These are phyloP conservation scores for Rhysida immarginata DNA, from an alignment of 1,140 invertebrate genomes.

Conservation along the genomic window DNA sequence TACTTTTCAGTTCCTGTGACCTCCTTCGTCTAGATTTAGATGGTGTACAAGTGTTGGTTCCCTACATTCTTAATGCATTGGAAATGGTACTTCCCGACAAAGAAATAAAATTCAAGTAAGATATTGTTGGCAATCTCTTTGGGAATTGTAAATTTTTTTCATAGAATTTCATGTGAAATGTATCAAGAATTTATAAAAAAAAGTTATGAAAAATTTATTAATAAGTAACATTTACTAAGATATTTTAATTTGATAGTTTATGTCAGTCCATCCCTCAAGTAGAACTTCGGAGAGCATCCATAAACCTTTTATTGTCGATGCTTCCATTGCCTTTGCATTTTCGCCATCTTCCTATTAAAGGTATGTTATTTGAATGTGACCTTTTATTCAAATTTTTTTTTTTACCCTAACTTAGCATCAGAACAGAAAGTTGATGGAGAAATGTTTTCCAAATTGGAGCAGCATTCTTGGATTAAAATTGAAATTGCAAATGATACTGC, in stretches of 20 bases:
- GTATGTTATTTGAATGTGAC: too few species aligned
- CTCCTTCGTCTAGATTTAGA: constrained; percentile 78
- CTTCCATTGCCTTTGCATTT: constrained; percentile 82
- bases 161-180: neutral
- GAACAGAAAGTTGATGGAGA: too few species aligned
- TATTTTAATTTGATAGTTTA: too few species aligned
- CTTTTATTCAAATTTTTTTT: too few species aligned
- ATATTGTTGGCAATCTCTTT: too few species aligned
- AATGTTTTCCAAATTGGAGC: too few species aligned
- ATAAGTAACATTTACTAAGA: too few species aligned
- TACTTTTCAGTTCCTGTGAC: constrained; percentile 62
- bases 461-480: too few species aligned
- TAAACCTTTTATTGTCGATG: constrained; percentile 75
- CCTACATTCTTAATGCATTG: constrained; percentile 70
- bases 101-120: constrained; percentile 20
- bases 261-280: constrained; percentile 40
- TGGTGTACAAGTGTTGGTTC: constrained; percentile 79
- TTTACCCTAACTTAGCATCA: neutral
- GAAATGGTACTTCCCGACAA: constrained; percentile 65
- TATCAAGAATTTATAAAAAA: neutral
- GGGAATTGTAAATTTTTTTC: too few species aligned
- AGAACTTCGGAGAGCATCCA: constrained; percentile 74
- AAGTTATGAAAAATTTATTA: neutral
- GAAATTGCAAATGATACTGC: too few species aligned
- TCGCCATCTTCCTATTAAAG: constrained; percentile 37